phyloP scores from a whole-genome alignment of 23 tunicate genomes.

The Halocynthia roretzi region DNA sequence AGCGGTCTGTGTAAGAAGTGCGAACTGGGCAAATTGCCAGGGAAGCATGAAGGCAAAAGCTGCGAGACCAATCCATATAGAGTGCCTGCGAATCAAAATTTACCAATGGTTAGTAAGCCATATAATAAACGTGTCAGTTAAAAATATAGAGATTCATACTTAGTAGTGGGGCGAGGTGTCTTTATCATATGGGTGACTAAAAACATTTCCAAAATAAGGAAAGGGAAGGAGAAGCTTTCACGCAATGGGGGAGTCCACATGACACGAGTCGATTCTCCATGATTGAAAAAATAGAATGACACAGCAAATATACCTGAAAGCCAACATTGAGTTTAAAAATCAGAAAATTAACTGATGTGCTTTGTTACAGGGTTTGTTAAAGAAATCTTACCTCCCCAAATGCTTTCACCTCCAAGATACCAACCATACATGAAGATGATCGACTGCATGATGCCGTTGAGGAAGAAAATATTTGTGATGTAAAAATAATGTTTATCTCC shows the following conservation, averaged over 20 bases:
- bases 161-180: constrained; percentile 14
- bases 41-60: constrained; percentile 98
- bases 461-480: constrained; percentile 69
- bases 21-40: constrained; percentile 99
- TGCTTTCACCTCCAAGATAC: constrained; percentile 68
- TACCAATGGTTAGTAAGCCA: not conserved
- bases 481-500: constrained; percentile 99
- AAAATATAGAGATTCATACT: not conserved
- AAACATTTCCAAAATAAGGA: constrained; percentile 81
- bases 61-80: constrained; percentile 55
- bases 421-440: constrained; percentile 88
- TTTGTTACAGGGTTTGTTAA: not conserved
- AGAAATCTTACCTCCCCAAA: constrained; percentile 83
- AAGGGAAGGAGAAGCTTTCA: constrained; percentile 96
- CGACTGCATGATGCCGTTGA: constrained; percentile 81
- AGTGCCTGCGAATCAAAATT: constrained; percentile 44
- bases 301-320: constrained; percentile 70
- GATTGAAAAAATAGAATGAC: constrained; percentile 92
- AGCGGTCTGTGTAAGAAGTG: constrained; percentile 95
- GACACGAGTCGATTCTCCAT: constrained; percentile 96
- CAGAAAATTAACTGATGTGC: no score
- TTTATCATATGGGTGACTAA: constrained; percentile 92
- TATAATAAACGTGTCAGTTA: not conserved
- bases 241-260: constrained; percentile 99
- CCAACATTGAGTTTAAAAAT: not conserved